Base-by-base conservation (phyloP, 2,888 invertebrate species). In the Hymenopus coronatus region DNA sequence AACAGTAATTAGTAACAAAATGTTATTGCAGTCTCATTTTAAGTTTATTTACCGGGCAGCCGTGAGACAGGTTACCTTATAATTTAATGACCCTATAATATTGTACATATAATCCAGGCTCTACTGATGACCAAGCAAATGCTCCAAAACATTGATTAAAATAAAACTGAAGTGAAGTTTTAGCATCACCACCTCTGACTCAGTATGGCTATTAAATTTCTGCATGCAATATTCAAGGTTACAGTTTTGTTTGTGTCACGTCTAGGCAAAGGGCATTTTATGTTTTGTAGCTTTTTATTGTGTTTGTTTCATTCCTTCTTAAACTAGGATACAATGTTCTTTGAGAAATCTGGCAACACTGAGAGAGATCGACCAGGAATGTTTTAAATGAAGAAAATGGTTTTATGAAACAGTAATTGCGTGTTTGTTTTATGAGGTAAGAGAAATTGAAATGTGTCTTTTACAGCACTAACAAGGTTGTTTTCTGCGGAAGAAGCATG, bases 261-360 rank as follows among this genome's bases (percentile, higher is more conserved):
- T 28, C n/a, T 14, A 85, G 33, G n/a, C 4, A 85, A 20, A 30
- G 33, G 85, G 85, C 15, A 27, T 85, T n/a, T 8, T 30, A 30
- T 30, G 28, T 28, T 28, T 28, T 84, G n/a, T 30, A 6, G 54
- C 54, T 70, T 70, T 70, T 70, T 15, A 70, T 70, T 25, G 25
- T 70, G 54, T 70, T 70, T 70, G 15, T 15, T 70, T 70, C 25
- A 20, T 20, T 85, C 88, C 89, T 90, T 89, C 91, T 90, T 93
- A 33, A 83, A 93, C 83, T 92, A 94, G 94, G 94, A 94, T 91
- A 94, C 93, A 90, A 94, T 94, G 93, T 94, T 94, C 92, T 94
- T 94, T 92, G 94, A 94, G 91, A 93, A 93, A 90, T 91, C 92
- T 90, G 91, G 92, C 28, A 93, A 93, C 89, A 91, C 93, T 89